Evolutionary conservation across 2,888 invertebrate genomes (phyloP).

Genomic region (Thecocarcelia acutangulata): DNA sequence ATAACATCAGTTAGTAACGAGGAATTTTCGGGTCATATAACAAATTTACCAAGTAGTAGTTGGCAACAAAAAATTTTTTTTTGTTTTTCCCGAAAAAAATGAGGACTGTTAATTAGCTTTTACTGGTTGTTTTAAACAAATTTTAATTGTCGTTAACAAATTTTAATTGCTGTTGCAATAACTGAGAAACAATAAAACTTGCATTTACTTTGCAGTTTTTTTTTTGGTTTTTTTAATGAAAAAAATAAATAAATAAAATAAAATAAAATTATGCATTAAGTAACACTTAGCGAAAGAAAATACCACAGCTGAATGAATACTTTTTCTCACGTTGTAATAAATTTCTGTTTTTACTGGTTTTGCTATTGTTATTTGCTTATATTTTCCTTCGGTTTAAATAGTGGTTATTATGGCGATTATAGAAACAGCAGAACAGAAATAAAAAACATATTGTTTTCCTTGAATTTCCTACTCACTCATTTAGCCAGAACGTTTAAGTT

Average conservation of each 20-base stretch:
- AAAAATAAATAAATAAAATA: too few species aligned
- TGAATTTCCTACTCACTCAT: constrained; percentile 55
- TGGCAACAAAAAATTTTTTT: too few species aligned
- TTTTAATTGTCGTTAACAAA: neutral
- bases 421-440: constrained; percentile 7
- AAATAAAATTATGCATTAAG: constrained; percentile 58
- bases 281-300: constrained; percentile 48
- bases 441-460: constrained; percentile 39
- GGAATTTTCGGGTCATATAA: too few species aligned
- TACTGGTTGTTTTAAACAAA: neutral
- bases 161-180: constrained; percentile 7
- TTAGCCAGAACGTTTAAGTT: constrained; percentile 55
- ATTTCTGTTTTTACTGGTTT: constrained; percentile 14
- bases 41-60: too few species aligned
- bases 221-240: constrained; percentile 40
- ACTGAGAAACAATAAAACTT: constrained; percentile 57
- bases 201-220: neutral
- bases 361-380: constrained; percentile 3
- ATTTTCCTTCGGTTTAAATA: constrained; percentile 42
- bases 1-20: neutral
- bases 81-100: too few species aligned
- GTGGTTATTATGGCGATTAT: constrained; percentile 54
- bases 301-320: constrained; percentile 48
- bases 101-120: neutral
- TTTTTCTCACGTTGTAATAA: constrained; percentile 54